Conservation (phyloP, 2,113 vertebrate genomes). For the Chroicocephalus ridibundus region DNA sequence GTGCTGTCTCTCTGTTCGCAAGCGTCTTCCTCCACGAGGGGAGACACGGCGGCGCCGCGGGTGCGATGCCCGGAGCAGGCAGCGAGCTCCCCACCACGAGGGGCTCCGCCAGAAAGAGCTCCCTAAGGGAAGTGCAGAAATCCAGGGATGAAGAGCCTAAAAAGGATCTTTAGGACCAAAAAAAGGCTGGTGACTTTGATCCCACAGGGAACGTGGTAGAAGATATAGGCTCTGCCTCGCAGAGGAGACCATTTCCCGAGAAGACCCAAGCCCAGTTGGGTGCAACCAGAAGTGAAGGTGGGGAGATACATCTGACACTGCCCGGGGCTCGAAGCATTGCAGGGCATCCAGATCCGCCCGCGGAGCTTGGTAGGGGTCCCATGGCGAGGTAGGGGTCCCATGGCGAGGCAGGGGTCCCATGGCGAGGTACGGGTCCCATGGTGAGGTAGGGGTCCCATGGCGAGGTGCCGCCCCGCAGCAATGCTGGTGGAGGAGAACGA, state of each 20-base stretch:
- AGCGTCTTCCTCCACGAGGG: not conserved
- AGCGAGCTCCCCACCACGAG: not conserved
- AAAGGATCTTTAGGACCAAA: not conserved
- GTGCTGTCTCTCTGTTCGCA: not conserved
- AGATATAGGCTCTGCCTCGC: not conserved
- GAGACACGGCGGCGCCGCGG: not conserved
- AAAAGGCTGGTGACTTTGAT: not conserved
- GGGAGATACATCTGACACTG: not conserved
- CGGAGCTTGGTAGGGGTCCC: not conserved
- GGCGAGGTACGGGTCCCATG: fast-evolving
- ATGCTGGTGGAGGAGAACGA: fast-evolving
- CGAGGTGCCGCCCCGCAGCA: fast-evolving
- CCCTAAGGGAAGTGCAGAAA: not conserved
- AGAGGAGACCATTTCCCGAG: not conserved
- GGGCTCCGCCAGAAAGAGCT: not conserved
- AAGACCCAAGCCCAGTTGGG: not conserved
- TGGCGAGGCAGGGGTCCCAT: not conserved
- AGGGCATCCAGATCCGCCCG: fast-evolving
- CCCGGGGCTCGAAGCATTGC: not conserved
- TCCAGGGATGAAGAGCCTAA: not conserved
- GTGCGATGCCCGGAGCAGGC: fast-evolving
- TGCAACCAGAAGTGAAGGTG: not conserved
- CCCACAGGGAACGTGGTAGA: not conserved
- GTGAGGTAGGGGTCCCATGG: fast-evolving
- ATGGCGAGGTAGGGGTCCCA: no score